Base-by-base conservation (phyloP, 1,140 invertebrate genomes). In the Plutomurus gul region DNA sequence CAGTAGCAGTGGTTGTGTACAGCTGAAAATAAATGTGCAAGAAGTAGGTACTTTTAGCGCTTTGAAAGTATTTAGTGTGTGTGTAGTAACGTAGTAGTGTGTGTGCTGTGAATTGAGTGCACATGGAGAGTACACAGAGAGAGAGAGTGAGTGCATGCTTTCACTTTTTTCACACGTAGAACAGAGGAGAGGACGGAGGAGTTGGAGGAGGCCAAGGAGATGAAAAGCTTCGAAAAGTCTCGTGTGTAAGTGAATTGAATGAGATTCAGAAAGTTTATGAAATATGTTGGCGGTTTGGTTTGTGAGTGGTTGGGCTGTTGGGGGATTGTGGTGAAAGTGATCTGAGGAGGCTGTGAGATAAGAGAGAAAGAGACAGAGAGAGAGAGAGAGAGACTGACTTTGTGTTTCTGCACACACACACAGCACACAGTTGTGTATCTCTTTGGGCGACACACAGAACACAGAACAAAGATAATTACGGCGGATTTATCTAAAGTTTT, bases 401-500 rank as follows among this genome's bases (percentile, higher is more conserved):
- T 30, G 8, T 10, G 36, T 72, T 72, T 72, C n/a, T n/a, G n/a
- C n/a, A 43, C 10, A 43, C 10, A 43, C n/a, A n/a, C 2, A 43
- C 2, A 8, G 39, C 11, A 43, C 39, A 43, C 2, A 43, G 39
- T n/a, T 51, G 47, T n/a, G n/a, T n/a, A n/a, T n/a, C 18, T 51
- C 47, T 51, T 51, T 51, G 25, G 47, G 47, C 47, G 47, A 51
- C 47, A 51, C 20, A 65, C 27, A n/a, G n/a, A n/a, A n/a, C 30
- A 65, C 56, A 65, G 56, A 65, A 77, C 36, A 46, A 33, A 77
- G 39, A 77, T 77, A 70, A 77, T 77, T 77, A 60, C 49, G 47
- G n/a, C 39, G 60, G 51, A 77, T 77, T 77, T 77, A 77, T 77
- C 37, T 30, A 77, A 77, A 77, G 56, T 77, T 77, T 65, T 77